Evolutionary conservation across 2,113 vertebrate genomes (phyloP), one percentile per base, ranked within the genome.

Genomic region (Scolopax mira): DNA sequence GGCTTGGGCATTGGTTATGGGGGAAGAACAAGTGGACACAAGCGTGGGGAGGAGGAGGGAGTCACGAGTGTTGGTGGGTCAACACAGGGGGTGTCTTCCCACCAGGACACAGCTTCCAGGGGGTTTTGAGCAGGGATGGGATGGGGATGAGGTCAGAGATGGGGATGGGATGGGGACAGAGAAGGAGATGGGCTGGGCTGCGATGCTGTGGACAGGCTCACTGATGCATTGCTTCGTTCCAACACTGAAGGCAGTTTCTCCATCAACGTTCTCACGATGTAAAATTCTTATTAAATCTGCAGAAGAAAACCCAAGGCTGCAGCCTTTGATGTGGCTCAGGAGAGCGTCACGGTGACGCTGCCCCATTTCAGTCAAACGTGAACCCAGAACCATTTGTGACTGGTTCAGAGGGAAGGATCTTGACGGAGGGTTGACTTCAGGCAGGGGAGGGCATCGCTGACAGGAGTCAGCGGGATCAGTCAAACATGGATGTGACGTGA

Each of bases 241-340:
- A 18, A 30, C 49, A 6, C 42, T 13, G 24, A 31, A n/a, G 25
- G 30, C 67, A 12, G 27, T 22, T 58, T 37, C 48, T n/a, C 22
- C 13, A 7, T 22, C 27, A 10, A 9, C 13, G 25, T 55, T 39
- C 44, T 49, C 9, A 3, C 24, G 33, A 22, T 18, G 12, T 31
- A 17, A 31, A 55, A n/a, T 78, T 39, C 42, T 13, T 24, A 7
- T 25, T 51, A 39, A 44, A 23, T 24, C 33, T 54, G 22, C 44
- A 52, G 35, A 33, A 41, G 33, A 41, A 52, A 44, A 7, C 14
- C 5, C 19, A 57, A 27, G 1, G 31, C 58, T 44, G 78, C 58
- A 12, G 48, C 1, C 6, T 28, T 64, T 13, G 58, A 3, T 24
- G 1, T 0, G 39, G 44, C n/a, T 6, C 11, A 0, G 1, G 2